These are phyloP conservation scores for Aspidiotus destructor DNA, from an alignment of 2,888 invertebrate genomes.

Conservation along the genomic window DNA sequence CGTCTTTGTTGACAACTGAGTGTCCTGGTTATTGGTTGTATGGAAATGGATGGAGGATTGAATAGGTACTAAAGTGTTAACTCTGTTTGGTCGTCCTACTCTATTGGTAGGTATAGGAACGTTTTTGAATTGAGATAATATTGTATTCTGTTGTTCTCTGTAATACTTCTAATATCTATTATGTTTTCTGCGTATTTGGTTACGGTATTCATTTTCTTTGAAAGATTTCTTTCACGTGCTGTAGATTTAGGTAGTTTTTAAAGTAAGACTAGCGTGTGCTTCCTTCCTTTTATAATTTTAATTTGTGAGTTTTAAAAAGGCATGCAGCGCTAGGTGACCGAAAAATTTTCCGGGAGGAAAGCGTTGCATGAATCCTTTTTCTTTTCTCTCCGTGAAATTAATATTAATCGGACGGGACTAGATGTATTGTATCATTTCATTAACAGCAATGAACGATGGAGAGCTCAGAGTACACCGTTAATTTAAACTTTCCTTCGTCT, in stretches of 20 bases:
- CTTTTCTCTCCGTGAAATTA: no score
- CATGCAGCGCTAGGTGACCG: no score
- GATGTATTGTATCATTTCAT: no score
- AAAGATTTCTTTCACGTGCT: conserved; percentile 2
- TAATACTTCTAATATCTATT: conserved; percentile 8
- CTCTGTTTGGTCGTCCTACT: conserved; percentile 27
- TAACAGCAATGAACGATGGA: no score
- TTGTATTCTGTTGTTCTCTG: conserved; percentile 16
- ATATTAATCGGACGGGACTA: no score
- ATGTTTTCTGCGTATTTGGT: neutral
- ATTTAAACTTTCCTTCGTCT: no score
- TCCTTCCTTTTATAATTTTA: neutral
- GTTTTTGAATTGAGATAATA: conserved; percentile 28
- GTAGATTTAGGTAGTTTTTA: no score
- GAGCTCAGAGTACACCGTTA: no score
- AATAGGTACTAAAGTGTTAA: conserved; percentile 31
- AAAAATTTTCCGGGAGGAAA: no score
- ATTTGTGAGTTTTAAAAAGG: conserved; percentile 1
- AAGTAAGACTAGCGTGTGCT: neutral
- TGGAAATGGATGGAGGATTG: conserved; percentile 22
- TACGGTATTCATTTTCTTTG: conserved; percentile 4
- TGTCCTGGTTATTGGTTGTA: conserved; percentile 25
- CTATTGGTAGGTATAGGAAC: conserved; percentile 32
- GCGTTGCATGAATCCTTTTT: no score
- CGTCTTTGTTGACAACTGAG: conserved; percentile 21